Evolutionary conservation across 1,140 invertebrate species (phyloP).

Genomic region (Pomacea maculata): DNA sequence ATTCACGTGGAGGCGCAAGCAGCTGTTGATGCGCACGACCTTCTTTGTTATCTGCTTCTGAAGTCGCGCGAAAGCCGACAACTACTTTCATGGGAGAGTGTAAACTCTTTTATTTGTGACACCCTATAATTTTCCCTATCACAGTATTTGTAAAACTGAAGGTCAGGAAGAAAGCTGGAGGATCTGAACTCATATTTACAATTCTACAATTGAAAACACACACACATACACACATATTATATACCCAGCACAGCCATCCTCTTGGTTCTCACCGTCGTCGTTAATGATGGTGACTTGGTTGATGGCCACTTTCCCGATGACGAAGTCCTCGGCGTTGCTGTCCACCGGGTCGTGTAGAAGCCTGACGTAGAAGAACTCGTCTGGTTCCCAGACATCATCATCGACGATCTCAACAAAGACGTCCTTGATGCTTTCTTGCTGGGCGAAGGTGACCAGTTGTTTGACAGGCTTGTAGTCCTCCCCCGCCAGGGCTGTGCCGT

Average conservation of each 20-base stretch:
- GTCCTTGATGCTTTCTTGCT: conserved; percentile 69
- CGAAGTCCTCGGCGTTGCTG: conserved; percentile 46
- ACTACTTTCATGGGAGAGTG: too few species aligned
- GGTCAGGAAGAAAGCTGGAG: too few species aligned
- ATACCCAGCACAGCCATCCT: too few species aligned
- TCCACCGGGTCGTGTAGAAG: conserved; percentile 66
- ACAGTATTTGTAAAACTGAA: too few species aligned
- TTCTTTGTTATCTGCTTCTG: not conserved
- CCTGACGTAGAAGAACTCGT: conserved; percentile 75
- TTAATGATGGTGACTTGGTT: conserved; percentile 76
- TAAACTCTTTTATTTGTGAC: too few species aligned
- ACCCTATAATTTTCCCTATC: too few species aligned
- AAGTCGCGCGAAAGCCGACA: too few species aligned
- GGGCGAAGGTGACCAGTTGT: conserved; percentile 70
- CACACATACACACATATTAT: too few species aligned
- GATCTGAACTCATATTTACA: too few species aligned
- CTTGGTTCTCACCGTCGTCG: conserved; percentile 71
- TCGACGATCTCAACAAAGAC: conserved; percentile 72
- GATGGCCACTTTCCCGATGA: conserved; percentile 69
- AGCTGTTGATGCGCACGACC: not conserved
- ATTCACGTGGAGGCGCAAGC: not conserved
- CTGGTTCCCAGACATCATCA: conserved; percentile 75
- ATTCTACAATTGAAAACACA: too few species aligned
- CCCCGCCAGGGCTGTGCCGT: conserved; percentile 71
- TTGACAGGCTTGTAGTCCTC: conserved; percentile 73